phyloP scores from a whole-genome alignment of 2,797 vertebrate genomes.

The Scolopax rusticola region DNA sequence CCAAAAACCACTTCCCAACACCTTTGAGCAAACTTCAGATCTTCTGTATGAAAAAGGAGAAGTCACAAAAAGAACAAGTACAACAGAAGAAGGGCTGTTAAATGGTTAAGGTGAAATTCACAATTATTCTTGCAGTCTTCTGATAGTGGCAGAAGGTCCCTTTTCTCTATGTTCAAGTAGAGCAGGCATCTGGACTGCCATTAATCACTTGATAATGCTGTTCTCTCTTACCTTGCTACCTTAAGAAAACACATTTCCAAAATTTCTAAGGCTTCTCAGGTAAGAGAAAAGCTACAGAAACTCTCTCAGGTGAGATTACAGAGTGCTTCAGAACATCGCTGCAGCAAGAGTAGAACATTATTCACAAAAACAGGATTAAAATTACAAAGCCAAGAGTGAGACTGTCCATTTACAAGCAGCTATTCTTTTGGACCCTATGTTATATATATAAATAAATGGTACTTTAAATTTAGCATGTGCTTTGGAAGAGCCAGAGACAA shows the following conservation, averaged over 20 bases:
- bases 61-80: not conserved
- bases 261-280: not conserved
- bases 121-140: not conserved
- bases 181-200: not conserved
- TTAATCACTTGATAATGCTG: not conserved
- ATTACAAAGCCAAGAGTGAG: not conserved
- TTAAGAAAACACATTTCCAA: not conserved
- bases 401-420: not conserved
- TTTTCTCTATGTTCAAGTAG: not conserved
- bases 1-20: not conserved
- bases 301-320: not conserved
- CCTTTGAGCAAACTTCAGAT: not conserved
- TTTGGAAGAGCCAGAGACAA: slow-evolving; percentile 42
- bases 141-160: not conserved
- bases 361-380: not conserved
- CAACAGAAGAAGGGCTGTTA: not conserved
- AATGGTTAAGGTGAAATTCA: not conserved
- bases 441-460: not conserved
- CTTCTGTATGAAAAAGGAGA: not conserved
- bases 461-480: slow-evolving; percentile 38
- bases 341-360: accelerated
- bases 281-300: not conserved
- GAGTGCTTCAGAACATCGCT: not conserved
- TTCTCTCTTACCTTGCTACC: not conserved
- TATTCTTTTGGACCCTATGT: not conserved